phyloP scores from a whole-genome alignment of 2,888 invertebrate genomes.

The Apamea crenata region DNA sequence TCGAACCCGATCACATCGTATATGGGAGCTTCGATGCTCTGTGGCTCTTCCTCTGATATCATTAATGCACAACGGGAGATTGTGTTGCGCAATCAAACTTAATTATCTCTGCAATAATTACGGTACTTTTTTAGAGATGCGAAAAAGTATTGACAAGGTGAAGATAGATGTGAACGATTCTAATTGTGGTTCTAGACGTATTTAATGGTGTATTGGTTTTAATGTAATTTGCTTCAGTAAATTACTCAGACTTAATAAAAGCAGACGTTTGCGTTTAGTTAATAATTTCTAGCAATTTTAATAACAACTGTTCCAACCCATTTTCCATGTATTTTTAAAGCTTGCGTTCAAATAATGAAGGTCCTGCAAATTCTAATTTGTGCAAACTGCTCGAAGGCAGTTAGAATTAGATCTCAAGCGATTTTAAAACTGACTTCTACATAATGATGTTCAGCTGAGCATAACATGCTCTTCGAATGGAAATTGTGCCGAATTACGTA shows the following conservation, averaged over 20 bases:
- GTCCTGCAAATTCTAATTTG: conserved; percentile 61
- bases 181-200: not conserved
- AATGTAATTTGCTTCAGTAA: not conserved
- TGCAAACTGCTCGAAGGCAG: conserved; percentile 74
- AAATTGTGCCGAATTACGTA: conserved; percentile 87
- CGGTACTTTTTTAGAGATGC: conserved; percentile 44
- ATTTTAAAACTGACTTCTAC: conserved; percentile 77
- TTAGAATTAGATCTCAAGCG: conserved; percentile 77
- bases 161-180: not conserved
- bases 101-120: conserved; percentile 69
- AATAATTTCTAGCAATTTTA: conserved; percentile 43
- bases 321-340: conserved; percentile 60
- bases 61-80: conserved; percentile 76
- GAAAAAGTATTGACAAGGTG: conserved; percentile 16
- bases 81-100: conserved; percentile 71
- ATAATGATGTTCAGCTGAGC: conserved; percentile 80
- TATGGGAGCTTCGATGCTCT: conserved; percentile 69
- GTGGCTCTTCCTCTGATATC: conserved; percentile 73
- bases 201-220: not conserved
- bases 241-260: conserved; percentile 1
- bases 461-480: conserved; percentile 84
- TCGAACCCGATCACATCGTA: conserved; percentile 75
- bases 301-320: conserved; percentile 28
- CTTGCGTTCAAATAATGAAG: conserved; percentile 60
- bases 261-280: conserved; percentile 29